Percentiles rank a stretch among this genome's conserved stretches.
Conservation (phyloP, 2,797 vertebrate genomes). For the Chromis chromis region DNA sequence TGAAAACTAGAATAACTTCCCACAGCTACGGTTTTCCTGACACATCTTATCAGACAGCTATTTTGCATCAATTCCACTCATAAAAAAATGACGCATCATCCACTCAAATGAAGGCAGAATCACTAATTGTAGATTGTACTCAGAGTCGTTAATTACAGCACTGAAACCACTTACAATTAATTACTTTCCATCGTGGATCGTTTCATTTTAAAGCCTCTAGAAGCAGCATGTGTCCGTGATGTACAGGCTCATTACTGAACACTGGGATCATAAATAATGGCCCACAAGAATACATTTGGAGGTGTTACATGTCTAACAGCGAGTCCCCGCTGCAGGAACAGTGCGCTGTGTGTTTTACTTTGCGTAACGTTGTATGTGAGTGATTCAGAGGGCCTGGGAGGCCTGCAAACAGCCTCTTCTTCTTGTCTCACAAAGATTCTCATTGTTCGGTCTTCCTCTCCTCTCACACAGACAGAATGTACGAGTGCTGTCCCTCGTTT, state of each 20-base stretch:
- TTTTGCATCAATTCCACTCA: too few species aligned
- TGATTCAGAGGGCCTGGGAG: conserved; percentile 57
- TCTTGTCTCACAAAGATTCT: conserved; percentile 71
- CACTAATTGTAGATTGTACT: not conserved
- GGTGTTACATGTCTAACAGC: conserved; percentile 36
- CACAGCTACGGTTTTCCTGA: too few species aligned
- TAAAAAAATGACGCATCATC: too few species aligned
- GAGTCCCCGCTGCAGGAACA: conserved; percentile 43
- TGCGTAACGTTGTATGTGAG: conserved; percentile 42
- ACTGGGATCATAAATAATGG: conserved; percentile 15
- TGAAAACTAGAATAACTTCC: too few species aligned
- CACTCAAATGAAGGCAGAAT: too few species aligned
- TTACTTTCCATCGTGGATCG: not conserved
- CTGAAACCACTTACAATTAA: not conserved
- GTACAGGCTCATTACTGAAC: not conserved
- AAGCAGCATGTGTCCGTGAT: not conserved
- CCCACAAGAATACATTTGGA: conserved; percentile 19
- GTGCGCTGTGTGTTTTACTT: conserved; percentile 50
- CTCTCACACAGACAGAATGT: conserved; percentile 50
- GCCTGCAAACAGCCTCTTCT: conserved; percentile 64
- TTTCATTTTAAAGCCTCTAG: conserved; percentile 11
- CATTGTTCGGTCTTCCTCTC: conserved; percentile 67
- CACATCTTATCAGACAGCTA: too few species aligned
- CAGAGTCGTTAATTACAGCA: not conserved
- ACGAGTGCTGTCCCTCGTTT: conserved; percentile 51